These are phyloP conservation scores for Chascanopsetta lugubris DNA, from an alignment of 2,113 vertebrate genomes.

Conservation along the genomic window DNA sequence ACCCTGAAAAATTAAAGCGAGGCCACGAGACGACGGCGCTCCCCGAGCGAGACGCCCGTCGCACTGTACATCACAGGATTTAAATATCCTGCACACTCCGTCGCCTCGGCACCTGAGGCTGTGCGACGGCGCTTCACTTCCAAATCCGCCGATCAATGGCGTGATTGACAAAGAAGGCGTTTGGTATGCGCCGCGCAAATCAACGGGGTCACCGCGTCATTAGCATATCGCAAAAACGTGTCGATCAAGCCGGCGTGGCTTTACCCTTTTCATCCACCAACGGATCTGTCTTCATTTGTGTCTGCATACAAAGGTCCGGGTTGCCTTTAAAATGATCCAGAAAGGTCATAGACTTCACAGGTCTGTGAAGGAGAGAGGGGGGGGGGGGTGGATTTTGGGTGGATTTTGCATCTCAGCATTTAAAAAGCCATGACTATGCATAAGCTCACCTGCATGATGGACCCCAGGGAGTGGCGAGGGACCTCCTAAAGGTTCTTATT, in stretches of 20 bases:
- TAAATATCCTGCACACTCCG: constrained; percentile 33
- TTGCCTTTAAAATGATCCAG: constrained; percentile 77
- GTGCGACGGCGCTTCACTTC: constrained; percentile 45
- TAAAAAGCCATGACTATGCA: constrained; percentile 74
- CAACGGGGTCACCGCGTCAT: constrained; percentile 62
- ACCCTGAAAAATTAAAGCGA: constrained; percentile 11
- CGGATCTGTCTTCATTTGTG: constrained; percentile 81
- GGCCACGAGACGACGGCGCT: not conserved
- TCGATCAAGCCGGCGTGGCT: constrained; percentile 70
- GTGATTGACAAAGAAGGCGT: constrained; percentile 66
- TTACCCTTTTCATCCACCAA: constrained; percentile 82
- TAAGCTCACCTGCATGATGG: constrained; percentile 38
- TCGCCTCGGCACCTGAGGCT: constrained; percentile 39
- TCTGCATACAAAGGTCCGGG: constrained; percentile 79
- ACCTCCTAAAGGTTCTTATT: constrained; percentile 57
- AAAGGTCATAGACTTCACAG: constrained; percentile 81
- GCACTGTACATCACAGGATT: constrained; percentile 36
- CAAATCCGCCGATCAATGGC: constrained; percentile 67
- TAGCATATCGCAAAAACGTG: constrained; percentile 75
- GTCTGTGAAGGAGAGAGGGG: constrained; percentile 61
- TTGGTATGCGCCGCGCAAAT: constrained; percentile 71
- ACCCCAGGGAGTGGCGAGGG: constrained; percentile 40
- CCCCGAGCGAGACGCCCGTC: constrained; percentile 6
- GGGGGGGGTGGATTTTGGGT: constrained; percentile 38
- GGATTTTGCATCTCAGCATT: constrained; percentile 76